phyloP scores from a whole-genome alignment of 2,113 vertebrate genomes.

The Ailuropoda melanoleuca region DNA sequence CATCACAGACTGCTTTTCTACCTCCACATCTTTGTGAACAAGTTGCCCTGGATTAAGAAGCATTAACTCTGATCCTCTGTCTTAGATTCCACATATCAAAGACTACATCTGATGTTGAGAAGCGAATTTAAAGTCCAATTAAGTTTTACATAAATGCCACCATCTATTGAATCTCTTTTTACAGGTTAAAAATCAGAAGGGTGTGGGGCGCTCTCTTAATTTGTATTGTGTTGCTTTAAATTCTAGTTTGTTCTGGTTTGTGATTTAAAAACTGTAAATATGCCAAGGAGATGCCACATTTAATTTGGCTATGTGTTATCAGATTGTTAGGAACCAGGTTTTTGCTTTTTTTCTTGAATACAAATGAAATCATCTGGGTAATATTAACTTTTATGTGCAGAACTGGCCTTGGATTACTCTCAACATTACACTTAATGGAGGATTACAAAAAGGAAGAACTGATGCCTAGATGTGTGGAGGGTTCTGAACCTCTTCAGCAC shows the following conservation, averaged over 20 bases:
- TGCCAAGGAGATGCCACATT: constrained; percentile 57
- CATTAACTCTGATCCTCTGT: constrained; percentile 46
- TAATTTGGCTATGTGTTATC: constrained; percentile 40
- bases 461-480: background rate
- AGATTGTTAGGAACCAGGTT: constrained; percentile 43
- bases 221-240: constrained; percentile 18
- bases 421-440: background rate
- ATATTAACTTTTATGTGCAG: constrained; percentile 59
- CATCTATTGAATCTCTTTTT: constrained; percentile 30
- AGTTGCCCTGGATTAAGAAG: constrained; percentile 56
- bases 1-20: background rate
- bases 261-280: constrained; percentile 54
- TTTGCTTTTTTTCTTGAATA: constrained; percentile 18
- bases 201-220: background rate
- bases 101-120: constrained; percentile 35
- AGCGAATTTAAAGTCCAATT: constrained; percentile 57
- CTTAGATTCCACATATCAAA: constrained; percentile 47
- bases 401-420: constrained; percentile 24
- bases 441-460: background rate
- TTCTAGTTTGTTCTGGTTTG: constrained; percentile 36
- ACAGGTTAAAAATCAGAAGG: constrained; percentile 21
- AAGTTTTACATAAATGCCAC: constrained; percentile 44
- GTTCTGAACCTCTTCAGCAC: background rate
- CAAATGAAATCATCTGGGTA: constrained; percentile 42
- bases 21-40: background rate